These are phyloP conservation scores for Myotis planiceps DNA, from an alignment of 2,797 vertebrate species.

Conservation along the genomic window DNA sequence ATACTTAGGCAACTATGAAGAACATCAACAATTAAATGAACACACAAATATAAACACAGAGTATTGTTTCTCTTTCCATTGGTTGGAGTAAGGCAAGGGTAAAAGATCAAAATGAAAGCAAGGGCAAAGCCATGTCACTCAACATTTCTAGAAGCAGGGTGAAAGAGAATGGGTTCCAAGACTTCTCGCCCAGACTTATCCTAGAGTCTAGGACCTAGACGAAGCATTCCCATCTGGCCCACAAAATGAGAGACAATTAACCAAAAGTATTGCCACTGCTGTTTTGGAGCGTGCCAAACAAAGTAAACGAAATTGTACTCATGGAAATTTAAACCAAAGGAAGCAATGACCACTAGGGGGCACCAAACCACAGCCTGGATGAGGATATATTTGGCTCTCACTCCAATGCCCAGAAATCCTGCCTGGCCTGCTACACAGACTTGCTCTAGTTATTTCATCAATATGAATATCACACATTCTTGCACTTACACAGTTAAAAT, in stretches of 20 bases:
- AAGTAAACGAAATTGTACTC: neutral
- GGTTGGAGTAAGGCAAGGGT: neutral
- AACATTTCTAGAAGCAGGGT: neutral
- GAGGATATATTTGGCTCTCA: neutral
- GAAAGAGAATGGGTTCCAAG: neutral
- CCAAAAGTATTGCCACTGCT: neutral
- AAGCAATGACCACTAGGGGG: neutral
- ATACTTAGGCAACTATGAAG: neutral
- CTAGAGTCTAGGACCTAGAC: neutral
- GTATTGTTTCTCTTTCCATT: neutral
- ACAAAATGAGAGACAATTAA: neutral
- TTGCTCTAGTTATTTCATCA: neutral
- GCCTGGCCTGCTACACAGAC: neutral
- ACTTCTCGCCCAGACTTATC: neutral
- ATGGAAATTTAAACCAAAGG: neutral
- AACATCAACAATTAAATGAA: neutral
- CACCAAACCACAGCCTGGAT: neutral
- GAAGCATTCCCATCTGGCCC: neutral
- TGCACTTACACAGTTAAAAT: neutral
- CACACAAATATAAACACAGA: neutral
- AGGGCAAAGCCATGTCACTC: neutral
- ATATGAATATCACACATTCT: neutral
- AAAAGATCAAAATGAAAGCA: neutral
- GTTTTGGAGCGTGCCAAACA: neutral
- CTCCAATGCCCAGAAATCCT: neutral